Percentiles rank a stretch among this genome's conserved stretches.
These are phyloP conservation scores for Hybognathus amarus DNA, from an alignment of 2,797 vertebrate genomes.

Conservation along the genomic window DNA sequence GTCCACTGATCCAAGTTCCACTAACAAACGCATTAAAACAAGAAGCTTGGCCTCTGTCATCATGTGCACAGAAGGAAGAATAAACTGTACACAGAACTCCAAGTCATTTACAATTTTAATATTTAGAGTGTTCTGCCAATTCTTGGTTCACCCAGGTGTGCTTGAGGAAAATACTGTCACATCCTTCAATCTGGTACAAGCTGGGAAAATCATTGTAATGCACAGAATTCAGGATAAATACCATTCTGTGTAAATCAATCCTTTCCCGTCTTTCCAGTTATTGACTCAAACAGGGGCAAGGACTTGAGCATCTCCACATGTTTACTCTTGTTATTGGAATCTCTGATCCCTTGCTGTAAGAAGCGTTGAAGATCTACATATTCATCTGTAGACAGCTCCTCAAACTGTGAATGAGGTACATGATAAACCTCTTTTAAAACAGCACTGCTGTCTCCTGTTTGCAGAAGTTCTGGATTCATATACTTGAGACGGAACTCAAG, in stretches of 20 bases:
- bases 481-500: fast-evolving
- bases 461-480: slow-evolving; percentile 60
- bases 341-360: slow-evolving; percentile 63
- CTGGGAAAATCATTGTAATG: slow-evolving; percentile 51
- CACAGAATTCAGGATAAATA: slow-evolving; percentile 63
- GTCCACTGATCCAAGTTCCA: background rate
- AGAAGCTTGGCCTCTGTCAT: slow-evolving; percentile 64
- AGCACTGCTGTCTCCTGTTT: slow-evolving; percentile 59
- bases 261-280: slow-evolving; percentile 60
- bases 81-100: slow-evolving; percentile 71
- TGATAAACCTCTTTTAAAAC: slow-evolving; percentile 68
- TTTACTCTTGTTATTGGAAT: slow-evolving; percentile 40
- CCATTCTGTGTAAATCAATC: slow-evolving; percentile 60
- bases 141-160: background rate
- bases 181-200: slow-evolving; percentile 59
- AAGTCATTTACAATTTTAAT: slow-evolving; percentile 66
- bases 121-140: slow-evolving; percentile 48
- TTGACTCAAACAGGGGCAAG: slow-evolving; percentile 77
- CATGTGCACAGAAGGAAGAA: slow-evolving; percentile 66
- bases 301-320: slow-evolving; percentile 69
- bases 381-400: slow-evolving; percentile 58
- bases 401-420: slow-evolving; percentile 63
- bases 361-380: slow-evolving; percentile 60
- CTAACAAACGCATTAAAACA: slow-evolving; percentile 68
- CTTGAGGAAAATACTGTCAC: slow-evolving; percentile 67